Conservation (phyloP, 2,113 vertebrate genomes). For the Cyphomyrus discorhynchus region DNA sequence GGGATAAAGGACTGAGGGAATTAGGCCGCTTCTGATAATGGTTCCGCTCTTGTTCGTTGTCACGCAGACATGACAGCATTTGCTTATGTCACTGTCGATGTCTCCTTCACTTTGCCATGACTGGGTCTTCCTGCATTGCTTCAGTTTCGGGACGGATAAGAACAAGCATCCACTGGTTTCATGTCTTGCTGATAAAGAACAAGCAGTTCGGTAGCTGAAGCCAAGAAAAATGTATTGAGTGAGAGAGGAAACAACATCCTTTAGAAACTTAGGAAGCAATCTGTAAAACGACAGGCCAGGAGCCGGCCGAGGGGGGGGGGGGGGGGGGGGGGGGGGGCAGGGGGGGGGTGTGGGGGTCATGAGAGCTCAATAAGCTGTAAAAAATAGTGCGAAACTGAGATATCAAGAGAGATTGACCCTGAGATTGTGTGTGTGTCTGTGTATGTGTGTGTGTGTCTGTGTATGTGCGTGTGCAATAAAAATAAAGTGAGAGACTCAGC, state of each 20-base stretch:
- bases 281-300: background rate
- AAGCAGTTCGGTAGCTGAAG: too few species aligned
- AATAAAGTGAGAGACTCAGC: background rate
- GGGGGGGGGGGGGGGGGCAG: rapidly evolving
- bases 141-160: background rate
- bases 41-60: background rate
- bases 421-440: background rate
- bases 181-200: background rate
- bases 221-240: background rate
- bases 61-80: background rate
- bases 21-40: background rate
- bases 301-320: background rate
- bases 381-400: background rate
- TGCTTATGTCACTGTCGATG: background rate
- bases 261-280: background rate
- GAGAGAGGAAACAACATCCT: background rate
- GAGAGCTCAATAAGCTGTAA: background rate
- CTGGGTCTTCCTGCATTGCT: background rate
- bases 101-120: background rate
- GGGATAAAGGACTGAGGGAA: background rate
- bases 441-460: background rate
- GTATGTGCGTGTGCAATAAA: background rate
- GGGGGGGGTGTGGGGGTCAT: too few species aligned
- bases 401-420: background rate
- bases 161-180: background rate